Percentiles rank a stretch among this genome's conserved stretches.
These are phyloP conservation scores for Sericinus montela DNA, from an alignment of 2,888 invertebrate species.

Conservation along the genomic window DNA sequence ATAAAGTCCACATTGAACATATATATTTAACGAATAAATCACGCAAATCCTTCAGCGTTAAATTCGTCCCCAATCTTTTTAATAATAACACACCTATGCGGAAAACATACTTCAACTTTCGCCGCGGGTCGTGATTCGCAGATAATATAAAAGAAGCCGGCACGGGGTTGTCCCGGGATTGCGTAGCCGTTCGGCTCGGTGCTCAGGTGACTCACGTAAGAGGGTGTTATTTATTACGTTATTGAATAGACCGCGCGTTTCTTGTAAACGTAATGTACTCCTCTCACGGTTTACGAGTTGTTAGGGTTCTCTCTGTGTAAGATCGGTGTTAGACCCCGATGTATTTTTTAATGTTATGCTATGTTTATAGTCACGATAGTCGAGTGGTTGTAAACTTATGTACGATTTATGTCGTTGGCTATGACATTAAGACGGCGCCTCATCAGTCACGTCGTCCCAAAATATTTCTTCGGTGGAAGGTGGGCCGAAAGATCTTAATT, in stretches of 20 bases:
- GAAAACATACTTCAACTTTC: not conserved
- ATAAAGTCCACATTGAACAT: too few relatives aligned
- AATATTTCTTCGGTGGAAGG: too few relatives aligned
- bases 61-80: not conserved
- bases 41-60: slow-evolving; percentile 32
- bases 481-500: too few relatives aligned
- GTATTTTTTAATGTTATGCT: too few relatives aligned
- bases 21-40: too few relatives aligned
- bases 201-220: slow-evolving; percentile 25
- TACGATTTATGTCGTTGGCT: too few relatives aligned
- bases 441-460: too few relatives aligned
- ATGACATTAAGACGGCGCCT: too few relatives aligned
- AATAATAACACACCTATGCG: not conserved
- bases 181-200: slow-evolving; percentile 7
- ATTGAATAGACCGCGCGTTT: slow-evolving; percentile 29
- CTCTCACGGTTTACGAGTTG: not conserved
- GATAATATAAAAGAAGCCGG: not conserved
- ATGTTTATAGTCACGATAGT: too few relatives aligned
- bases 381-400: too few relatives aligned
- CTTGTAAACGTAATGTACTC: not conserved
- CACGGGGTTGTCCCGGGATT: too few relatives aligned
- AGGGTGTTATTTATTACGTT: slow-evolving; percentile 33
- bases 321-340: too few relatives aligned
- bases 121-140: not conserved
- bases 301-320: not conserved